Base-by-base conservation (phyloP, 2,888 invertebrate species). In the Lamproptera curius region DNA sequence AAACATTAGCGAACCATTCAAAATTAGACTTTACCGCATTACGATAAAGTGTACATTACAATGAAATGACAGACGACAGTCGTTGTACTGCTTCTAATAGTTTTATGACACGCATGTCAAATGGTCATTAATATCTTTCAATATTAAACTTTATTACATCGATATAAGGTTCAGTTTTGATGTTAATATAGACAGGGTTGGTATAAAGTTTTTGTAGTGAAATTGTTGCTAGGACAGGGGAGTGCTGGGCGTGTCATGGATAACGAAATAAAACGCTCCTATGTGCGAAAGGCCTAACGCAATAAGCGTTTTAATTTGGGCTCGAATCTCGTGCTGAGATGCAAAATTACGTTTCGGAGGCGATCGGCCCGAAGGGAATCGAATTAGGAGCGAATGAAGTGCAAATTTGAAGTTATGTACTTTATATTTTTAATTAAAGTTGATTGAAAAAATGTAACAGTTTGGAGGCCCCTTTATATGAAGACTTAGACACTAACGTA, bases 301-400 rank as follows among this genome's bases (percentile, higher is more conserved):
- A 86, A 86, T 87, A 87, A 86, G 86, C 86, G 83, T 85, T 87
- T 86, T 87, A 87, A 87, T 86, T 86, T 84, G 79, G 71, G 78
- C 83, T 76, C 82, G 76, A 86, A 85, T 76, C 80, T 82, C 86
- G 85, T 70, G 86, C 86, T 84, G 86, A 75, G 86, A 84, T 83
- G 76, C 63, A 62, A 78, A 84, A 85, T 87, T 78, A 78, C 80
- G 59, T 65, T 65, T 62, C 57, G 70, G 72, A 6, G 20, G 20
- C 20, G n/a, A n/a, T n/a, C n/a, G n/a, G n/a, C n/a, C n/a, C n/a
- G n/a, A 74, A 73, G 82, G 82, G 79, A 84, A 85, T 85, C 76
- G 61, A 82, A 79, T 86, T 79, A 80, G 63, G 61, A 59, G 67
- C 65, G 75, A 73, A n/a, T n/a, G 2, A 28, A 10, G 28, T 8